Conservation (phyloP, 2,888 invertebrate species). For the Epinotia brunnichana region DNA sequence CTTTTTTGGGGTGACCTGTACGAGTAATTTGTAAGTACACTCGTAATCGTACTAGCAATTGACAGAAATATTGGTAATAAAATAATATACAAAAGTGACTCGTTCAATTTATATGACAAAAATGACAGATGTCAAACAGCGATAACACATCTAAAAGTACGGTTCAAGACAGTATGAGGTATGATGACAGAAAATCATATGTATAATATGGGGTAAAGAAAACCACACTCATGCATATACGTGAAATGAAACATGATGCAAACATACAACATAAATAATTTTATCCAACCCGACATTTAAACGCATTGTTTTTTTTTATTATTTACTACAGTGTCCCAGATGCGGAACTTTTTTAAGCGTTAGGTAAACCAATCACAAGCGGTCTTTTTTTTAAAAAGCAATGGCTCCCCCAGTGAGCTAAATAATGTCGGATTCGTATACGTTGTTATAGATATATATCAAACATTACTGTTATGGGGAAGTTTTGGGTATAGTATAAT, state of each 20-base stretch:
- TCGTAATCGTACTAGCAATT: too few species aligned
- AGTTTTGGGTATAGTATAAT: conserved; percentile 29
- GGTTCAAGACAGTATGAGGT: conserved; percentile 54
- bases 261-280: conserved; percentile 59
- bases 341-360: conserved; percentile 63
- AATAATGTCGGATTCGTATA: conserved; percentile 71
- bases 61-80: too few species aligned
- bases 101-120: too few species aligned
- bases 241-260: conserved; percentile 58
- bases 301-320: conserved; percentile 51
- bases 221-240: conserved; percentile 83
- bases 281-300: conserved; percentile 76
- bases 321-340: conserved; percentile 31
- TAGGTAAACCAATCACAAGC: conserved; percentile 84
- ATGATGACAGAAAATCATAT: conserved; percentile 48
- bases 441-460: conserved; percentile 38
- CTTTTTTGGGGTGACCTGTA: too few species aligned
- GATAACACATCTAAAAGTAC: conserved; percentile 48
- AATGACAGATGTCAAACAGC: not conserved
- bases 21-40: too few species aligned
- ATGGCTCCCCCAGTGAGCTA: conserved; percentile 79
- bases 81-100: too few species aligned
- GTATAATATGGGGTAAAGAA: conserved; percentile 56
- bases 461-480: conserved; percentile 50
- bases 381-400: conserved; percentile 61